These are phyloP conservation scores for Cricetomys ansorgei DNA, from an alignment of 2,113 vertebrate species.

Conservation along the genomic window DNA sequence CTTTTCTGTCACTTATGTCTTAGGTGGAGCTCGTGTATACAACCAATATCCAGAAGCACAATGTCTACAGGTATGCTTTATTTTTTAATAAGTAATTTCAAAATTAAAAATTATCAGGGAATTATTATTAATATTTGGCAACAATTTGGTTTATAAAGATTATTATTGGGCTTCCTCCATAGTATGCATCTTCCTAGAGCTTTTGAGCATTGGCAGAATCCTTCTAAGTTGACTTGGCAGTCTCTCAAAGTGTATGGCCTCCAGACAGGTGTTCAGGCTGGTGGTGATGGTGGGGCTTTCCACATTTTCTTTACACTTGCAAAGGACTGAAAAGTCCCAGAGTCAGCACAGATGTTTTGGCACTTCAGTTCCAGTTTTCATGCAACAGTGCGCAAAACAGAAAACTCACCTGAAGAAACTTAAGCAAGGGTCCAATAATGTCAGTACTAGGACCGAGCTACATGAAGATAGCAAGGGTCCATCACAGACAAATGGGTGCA, in stretches of 20 bases:
- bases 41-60: not conserved
- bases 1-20: slow-evolving; percentile 35
- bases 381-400: not conserved
- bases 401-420: slow-evolving; percentile 32
- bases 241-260: not conserved
- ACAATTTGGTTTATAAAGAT: not conserved
- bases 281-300: not conserved
- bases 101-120: not conserved
- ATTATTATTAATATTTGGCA: not conserved
- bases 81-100: not conserved
- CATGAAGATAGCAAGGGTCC: not conserved
- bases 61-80: slow-evolving; percentile 83
- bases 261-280: not conserved
- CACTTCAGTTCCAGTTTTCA: not conserved
- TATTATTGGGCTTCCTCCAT: not conserved
- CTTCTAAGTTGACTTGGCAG: not conserved
- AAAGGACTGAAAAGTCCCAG: not conserved
- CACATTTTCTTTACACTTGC: not conserved
- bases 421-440: not conserved
- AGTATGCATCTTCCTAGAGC: not conserved
- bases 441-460: not conserved
- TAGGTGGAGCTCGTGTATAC: slow-evolving; percentile 66
- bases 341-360: not conserved
- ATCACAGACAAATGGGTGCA: not conserved
- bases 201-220: not conserved